Evolutionary conservation across 2,113 vertebrate species (phyloP).

Genomic region (Penelope pileata): DNA sequence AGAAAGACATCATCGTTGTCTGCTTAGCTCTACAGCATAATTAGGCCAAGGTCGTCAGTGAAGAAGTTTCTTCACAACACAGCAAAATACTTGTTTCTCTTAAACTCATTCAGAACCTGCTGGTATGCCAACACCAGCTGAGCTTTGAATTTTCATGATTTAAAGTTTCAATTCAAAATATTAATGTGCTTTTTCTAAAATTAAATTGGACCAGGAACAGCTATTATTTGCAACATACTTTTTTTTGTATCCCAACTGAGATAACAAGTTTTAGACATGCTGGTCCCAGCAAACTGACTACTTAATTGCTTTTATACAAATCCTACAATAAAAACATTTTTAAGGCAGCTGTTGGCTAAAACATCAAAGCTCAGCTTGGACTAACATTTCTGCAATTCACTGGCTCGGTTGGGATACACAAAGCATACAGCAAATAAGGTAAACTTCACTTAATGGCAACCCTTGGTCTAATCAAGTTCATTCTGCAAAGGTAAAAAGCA

Average conservation of each 20-base stretch:
- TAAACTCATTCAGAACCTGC: not conserved
- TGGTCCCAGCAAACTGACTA: slow-evolving; percentile 36
- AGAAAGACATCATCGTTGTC: not conserved
- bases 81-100: not conserved
- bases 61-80: not conserved
- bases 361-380: slow-evolving; percentile 62
- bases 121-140: slow-evolving; percentile 23
- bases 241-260: slow-evolving; percentile 32
- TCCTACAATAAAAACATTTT: slow-evolving; percentile 35
- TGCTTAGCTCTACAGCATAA: not conserved
- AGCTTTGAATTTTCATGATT: slow-evolving; percentile 11
- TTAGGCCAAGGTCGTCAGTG: not conserved
- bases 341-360: slow-evolving; percentile 54
- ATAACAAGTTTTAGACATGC: slow-evolving; percentile 56
- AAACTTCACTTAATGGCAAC: slow-evolving; percentile 38
- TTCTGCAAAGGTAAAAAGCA: slow-evolving; percentile 25
- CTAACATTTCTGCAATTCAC: slow-evolving; percentile 43
- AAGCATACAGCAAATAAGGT: slow-evolving; percentile 36
- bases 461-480: slow-evolving; percentile 46
- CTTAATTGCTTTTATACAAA: slow-evolving; percentile 54
- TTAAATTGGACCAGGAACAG: slow-evolving; percentile 21
- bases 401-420: slow-evolving; percentile 35
- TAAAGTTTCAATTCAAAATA: slow-evolving; percentile 40
- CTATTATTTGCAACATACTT: slow-evolving; percentile 31
- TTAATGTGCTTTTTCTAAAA: slow-evolving; percentile 29